Percentiles rank a stretch among this genome's conserved stretches.
These are phyloP conservation scores for Euschistus heros DNA, from an alignment of 1,140 invertebrate genomes.

Conservation along the genomic window DNA sequence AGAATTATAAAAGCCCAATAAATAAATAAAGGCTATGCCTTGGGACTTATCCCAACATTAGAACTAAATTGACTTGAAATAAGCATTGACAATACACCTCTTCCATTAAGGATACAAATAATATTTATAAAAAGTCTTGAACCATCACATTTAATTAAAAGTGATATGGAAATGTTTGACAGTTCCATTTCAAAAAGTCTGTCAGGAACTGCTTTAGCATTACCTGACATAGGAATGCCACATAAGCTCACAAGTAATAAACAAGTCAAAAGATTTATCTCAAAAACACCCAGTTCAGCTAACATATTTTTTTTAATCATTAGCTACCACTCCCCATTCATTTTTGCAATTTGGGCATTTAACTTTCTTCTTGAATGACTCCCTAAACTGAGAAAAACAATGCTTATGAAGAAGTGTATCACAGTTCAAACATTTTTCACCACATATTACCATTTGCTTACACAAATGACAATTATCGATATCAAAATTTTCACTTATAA, in stretches of 20 bases:
- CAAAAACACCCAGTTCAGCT: background rate
- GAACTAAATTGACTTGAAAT: constrained; percentile 10
- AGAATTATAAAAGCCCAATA: background rate
- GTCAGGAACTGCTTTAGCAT: constrained; percentile 1
- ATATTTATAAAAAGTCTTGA: constrained; percentile 10
- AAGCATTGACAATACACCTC: constrained; percentile 6
- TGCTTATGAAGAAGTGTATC: constrained; percentile 9
- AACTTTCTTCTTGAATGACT: constrained; percentile 6
- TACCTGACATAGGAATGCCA: constrained; percentile 14
- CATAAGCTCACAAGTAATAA: constrained; percentile 14
- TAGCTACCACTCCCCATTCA: constrained; percentile 5
- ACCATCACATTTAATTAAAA: constrained; percentile 11
- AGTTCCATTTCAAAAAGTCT: constrained; percentile 4
- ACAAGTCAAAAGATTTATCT: background rate
- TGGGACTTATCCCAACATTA: background rate
- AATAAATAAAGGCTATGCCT: background rate
- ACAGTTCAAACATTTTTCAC: constrained; percentile 11
- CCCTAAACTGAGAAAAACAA: constrained; percentile 10
- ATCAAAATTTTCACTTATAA: constrained; percentile 9
- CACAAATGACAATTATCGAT: constrained; percentile 16
- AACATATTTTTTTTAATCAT: background rate
- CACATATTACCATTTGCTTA: constrained; percentile 4
- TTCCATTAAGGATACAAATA: constrained; percentile 3
- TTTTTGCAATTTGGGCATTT: constrained; percentile 10
- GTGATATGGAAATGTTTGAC: constrained; percentile 16